These are phyloP conservation scores for Phyllotreta striolata DNA, from an alignment of 2,888 invertebrate genomes.

Conservation along the genomic window DNA sequence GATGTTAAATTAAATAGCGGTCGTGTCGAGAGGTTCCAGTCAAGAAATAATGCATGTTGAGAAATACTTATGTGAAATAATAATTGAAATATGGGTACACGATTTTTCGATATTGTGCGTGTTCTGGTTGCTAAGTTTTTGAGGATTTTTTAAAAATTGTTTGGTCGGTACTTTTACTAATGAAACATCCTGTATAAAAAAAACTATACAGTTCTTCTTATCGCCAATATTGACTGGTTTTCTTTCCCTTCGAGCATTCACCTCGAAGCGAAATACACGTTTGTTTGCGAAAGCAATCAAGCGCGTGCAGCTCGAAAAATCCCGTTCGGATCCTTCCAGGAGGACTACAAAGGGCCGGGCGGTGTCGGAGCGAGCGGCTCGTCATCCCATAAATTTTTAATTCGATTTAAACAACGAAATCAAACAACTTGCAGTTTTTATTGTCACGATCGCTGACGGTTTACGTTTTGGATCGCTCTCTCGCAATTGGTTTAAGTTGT, in stretches of 20 bases:
- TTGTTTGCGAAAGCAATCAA: slow-evolving; percentile 60
- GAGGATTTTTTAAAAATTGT: too few relatives aligned
- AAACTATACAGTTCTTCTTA: not conserved
- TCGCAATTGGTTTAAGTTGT: slow-evolving; percentile 60
- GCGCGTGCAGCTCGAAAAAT: slow-evolving; percentile 56
- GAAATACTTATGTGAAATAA: too few relatives aligned
- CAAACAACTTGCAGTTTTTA: slow-evolving; percentile 58
- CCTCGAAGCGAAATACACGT: slow-evolving; percentile 46
- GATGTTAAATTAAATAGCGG: slow-evolving; percentile 1
- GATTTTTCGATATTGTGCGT: too few relatives aligned
- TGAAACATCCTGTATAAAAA: not conserved
- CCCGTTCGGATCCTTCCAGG: slow-evolving; percentile 54
- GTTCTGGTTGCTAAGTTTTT: too few relatives aligned
- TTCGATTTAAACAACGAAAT: slow-evolving; percentile 59
- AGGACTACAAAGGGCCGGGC: slow-evolving; percentile 54
- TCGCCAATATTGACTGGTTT: not conserved
- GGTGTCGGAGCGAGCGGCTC: slow-evolving; percentile 56
- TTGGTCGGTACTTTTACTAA: not conserved
- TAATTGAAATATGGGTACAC: too few relatives aligned
- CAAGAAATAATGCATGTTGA: not conserved
- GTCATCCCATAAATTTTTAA: slow-evolving; percentile 59
- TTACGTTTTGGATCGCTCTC: slow-evolving; percentile 50
- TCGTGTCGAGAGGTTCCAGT: not conserved
- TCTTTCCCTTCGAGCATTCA: not conserved
- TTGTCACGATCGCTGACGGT: slow-evolving; percentile 48